Evolutionary conservation across 1,140 invertebrate species (phyloP), one percentile per base, ranked within the genome.

Genomic region (Probaryconus sp.): DNA sequence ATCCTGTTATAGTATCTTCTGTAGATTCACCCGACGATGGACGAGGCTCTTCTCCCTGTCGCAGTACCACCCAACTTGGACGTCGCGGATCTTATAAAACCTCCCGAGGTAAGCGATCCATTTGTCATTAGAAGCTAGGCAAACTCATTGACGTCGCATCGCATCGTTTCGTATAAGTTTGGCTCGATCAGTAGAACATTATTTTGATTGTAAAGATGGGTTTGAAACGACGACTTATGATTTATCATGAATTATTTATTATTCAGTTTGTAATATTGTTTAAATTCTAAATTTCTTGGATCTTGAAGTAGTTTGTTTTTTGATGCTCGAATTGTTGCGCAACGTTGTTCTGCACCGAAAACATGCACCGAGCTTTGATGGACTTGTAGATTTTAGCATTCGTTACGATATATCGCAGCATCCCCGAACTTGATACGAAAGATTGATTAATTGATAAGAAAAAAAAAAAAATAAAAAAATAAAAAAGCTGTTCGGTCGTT

Each of bases 61-160:
- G 91, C 81, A 92, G 91, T 55, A 88, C 90, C 51, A 91, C 90
- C 78, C 91, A 90, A 73, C 89, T 95, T 48, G 93, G 93, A 60
- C 90, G 94, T 16, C 90, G 94, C 68, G 93, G 93, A 85, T 95
- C 94, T n/a, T 95, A 94, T 87, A 95, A 95, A 89, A 94, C 93
- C 37, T 94, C 93, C 68, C 88, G 93, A 92, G 94, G 93, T 95
- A 82, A 90, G 91, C 89, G 7, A 9, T 24, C 30, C 18, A 82
- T 73, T 55, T 38, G 50, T 16, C 13, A 30, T 26, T 13, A 16
- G 40, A 33, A 21, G 14, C 18, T n/a, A 13, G 17, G 63, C n/a
- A 35, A 31, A 26, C 7, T 31, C 9, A 13, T 37, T 72, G 1
- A 65, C 40, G 55, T 56, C 35, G 69, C 58, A 58, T 63, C 26